These are phyloP conservation scores for Drosophila obscura DNA, from an alignment of 1,140 invertebrate genomes.

Conservation along the genomic window DNA sequence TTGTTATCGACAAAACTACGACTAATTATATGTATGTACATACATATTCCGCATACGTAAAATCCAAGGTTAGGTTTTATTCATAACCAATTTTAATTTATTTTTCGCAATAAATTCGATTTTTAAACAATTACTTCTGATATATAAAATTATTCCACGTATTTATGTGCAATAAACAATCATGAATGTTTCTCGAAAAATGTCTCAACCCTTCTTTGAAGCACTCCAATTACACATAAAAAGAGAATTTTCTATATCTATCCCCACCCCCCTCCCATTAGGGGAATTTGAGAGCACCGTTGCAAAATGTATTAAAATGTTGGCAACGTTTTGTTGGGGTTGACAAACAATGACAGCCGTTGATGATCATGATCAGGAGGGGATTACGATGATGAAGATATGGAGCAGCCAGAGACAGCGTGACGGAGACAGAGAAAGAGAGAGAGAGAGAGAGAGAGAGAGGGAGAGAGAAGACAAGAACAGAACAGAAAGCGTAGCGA, in stretches of 20 bases:
- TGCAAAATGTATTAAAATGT: conserved; percentile 65
- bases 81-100: too few relatives aligned
- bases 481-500: conserved; percentile 2
- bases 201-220: too few relatives aligned
- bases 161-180: too few relatives aligned
- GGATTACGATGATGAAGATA: conserved; percentile 36
- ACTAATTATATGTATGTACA: too few relatives aligned
- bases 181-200: too few relatives aligned
- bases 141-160: too few relatives aligned
- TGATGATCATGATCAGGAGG: conserved; percentile 46
- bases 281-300: conserved; percentile 33
- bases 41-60: too few relatives aligned
- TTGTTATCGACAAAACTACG: too few relatives aligned
- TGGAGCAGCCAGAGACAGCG: conserved; percentile 19
- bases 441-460: neutral
- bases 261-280: neutral
- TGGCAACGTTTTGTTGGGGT: conserved; percentile 41
- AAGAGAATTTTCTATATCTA: conserved; percentile 2
- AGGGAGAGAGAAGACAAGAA: conserved; percentile 4
- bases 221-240: conserved; percentile 34
- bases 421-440: conserved; percentile 8
- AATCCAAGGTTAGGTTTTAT: too few relatives aligned
- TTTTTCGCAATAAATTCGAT: too few relatives aligned
- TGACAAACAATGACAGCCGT: conserved; percentile 49
- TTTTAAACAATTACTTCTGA: too few relatives aligned